Conservation (phyloP, 2,113 vertebrate species). For the Plecotus auritus region DNA sequence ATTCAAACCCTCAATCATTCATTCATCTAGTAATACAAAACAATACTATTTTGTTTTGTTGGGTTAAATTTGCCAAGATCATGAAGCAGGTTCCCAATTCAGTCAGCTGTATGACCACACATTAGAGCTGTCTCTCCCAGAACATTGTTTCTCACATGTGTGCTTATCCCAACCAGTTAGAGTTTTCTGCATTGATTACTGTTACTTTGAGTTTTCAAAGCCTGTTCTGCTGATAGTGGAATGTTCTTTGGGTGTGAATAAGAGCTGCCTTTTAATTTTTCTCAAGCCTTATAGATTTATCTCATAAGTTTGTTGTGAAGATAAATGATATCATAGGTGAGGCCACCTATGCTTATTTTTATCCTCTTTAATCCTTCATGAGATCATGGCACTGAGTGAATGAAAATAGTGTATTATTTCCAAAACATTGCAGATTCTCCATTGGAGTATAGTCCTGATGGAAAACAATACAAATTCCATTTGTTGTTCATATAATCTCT, state of each 20-base stretch:
- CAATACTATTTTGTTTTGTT: background rate
- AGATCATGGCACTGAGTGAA: background rate
- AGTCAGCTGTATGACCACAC: background rate
- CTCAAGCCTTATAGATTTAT: background rate
- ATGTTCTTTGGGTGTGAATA: background rate
- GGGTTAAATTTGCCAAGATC: background rate
- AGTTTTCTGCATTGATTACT: background rate
- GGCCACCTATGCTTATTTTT: too few species aligned
- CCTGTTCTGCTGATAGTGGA: background rate
- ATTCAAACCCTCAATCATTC: background rate
- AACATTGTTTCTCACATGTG: rapidly evolving
- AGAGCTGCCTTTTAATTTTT: background rate
- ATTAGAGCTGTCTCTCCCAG: background rate
- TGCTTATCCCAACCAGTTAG: background rate
- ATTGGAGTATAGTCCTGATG: background rate
- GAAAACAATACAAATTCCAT: too few species aligned
- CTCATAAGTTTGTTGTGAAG: background rate
- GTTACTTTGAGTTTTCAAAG: background rate
- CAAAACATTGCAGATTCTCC: background rate
- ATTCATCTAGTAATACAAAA: background rate
- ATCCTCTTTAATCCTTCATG: background rate
- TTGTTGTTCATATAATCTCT: background rate
- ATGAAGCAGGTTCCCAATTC: background rate
- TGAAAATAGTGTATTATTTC: background rate
- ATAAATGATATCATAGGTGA: background rate